Evolutionary conservation across 2,888 invertebrate genomes (phyloP).

Genomic region (Macrosiphum euphorbiae): DNA sequence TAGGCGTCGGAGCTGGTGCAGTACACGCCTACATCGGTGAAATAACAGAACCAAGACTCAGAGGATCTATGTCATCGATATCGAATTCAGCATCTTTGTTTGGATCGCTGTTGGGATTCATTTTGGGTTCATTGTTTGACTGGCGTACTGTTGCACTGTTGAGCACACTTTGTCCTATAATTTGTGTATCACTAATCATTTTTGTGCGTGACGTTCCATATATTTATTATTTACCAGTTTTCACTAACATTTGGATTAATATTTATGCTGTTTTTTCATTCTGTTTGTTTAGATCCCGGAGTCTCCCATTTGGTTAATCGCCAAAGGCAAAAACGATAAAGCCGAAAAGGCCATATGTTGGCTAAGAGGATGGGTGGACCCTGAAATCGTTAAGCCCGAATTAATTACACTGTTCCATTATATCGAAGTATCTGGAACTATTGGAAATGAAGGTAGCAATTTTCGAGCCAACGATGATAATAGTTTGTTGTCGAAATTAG

Average conservation of each 20-base stretch:
- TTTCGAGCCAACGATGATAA: slow-evolving; percentile 68
- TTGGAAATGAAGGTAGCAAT: neutral
- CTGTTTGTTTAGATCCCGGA: slow-evolving; percentile 72
- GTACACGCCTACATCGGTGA: slow-evolving; percentile 87
- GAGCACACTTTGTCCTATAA: slow-evolving; percentile 72
- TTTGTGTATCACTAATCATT: slow-evolving; percentile 74
- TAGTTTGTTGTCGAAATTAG: slow-evolving; percentile 62
- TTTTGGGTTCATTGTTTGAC: slow-evolving; percentile 78
- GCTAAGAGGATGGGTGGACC: slow-evolving; percentile 74
- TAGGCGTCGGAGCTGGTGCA: slow-evolving; percentile 85
- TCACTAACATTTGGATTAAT: neutral
- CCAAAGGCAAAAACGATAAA: slow-evolving; percentile 73
- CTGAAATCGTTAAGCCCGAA: slow-evolving; percentile 72
- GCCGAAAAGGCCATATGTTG: slow-evolving; percentile 73
- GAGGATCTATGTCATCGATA: slow-evolving; percentile 81
- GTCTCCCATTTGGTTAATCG: slow-evolving; percentile 75
- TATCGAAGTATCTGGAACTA: slow-evolving; percentile 70
- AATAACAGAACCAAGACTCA: slow-evolving; percentile 82
- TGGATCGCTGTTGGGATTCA: slow-evolving; percentile 81
- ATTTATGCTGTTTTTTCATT: slow-evolving; percentile 51
- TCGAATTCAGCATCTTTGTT: slow-evolving; percentile 81
- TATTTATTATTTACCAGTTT: neutral
- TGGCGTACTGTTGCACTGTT: slow-evolving; percentile 81
- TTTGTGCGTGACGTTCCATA: slow-evolving; percentile 72
- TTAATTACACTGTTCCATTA: slow-evolving; percentile 73